Conservation (phyloP, 2,113 vertebrate genomes). For the Pogonocichla stellata region DNA sequence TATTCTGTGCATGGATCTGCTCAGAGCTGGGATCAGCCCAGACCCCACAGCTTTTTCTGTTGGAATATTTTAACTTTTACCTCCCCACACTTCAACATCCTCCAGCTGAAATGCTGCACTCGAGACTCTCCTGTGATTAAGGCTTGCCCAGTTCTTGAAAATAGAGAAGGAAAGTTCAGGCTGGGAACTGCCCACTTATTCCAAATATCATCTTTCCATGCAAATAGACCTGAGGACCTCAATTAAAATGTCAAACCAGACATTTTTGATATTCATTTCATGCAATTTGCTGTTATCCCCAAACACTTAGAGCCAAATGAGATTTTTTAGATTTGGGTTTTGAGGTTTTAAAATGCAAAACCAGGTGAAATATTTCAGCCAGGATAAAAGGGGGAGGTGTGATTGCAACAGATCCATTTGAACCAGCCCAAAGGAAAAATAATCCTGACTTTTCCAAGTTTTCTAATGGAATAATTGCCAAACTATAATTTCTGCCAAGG, state of each 20-base stretch:
- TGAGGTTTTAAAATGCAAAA: neutral
- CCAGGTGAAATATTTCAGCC: neutral
- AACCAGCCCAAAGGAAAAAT: neutral
- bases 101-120: neutral
- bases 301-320: neutral
- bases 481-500: neutral
- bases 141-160: neutral
- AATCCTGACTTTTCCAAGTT: neutral
- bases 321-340: neutral
- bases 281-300: neutral
- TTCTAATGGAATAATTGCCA: neutral
- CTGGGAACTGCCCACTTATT: neutral
- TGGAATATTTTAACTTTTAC: neutral
- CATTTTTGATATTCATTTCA: neutral
- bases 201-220: neutral
- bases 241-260: neutral
- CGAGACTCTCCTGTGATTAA: neutral
- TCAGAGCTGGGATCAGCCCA: neutral
- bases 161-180: neutral
- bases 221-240: neutral
- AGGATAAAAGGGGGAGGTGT: rapidly evolving
- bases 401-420: neutral
- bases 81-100: neutral
- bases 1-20: neutral
- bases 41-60: neutral